Evolutionary conservation across 2,113 vertebrate genomes (phyloP), one percentile per base, ranked within the genome.

Genomic region (Psilopogon haemacephalus): DNA sequence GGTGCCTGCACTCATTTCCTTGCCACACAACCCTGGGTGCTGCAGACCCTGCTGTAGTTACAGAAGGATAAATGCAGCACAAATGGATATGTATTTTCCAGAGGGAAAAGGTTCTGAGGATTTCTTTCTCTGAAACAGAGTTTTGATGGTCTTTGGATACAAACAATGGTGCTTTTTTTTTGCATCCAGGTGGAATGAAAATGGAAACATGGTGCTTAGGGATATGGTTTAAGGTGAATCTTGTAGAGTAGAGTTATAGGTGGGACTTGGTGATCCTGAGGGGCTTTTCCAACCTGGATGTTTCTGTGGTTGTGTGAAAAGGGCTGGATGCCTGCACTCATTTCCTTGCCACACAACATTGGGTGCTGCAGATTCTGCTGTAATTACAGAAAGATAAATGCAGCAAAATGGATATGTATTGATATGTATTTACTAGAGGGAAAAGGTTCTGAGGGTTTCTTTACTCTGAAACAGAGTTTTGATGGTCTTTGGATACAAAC

Each of bases 111-210:
- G 28, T n/a, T 67, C 16, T 55, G 21, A 68, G 71, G 21, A 11
- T 50, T 48, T 58, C 23, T 58, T 44, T 21, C 8, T 73, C 10
- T 11, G 50, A 7, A 64, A 24, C 9, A 44, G 19, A n/a, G 6
- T 63, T 77, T 32, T 60, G 54, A 11, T 67, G 33, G 28, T 30
- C 17, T 58, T 79, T 78, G 35, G 27, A 14, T 55, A 68, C 7
- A 26, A 5, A 13, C 23, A 48, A 21, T 18, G 6, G 24, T 12
- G 38, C n/a, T 60, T 55, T n/a, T 64, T 30, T 32, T 85, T 78
- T n/a, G 12, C 9, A 12, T 32, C 8, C 0, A 0, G 4, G 9
- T 59, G 19, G 46, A 38, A 14, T 48, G 44, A 73, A 32, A 78
- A 15, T 42, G n/a, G n/a, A n/a, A n/a, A n/a, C n/a, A n/a, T n/a